Evolutionary conservation across 2,113 vertebrate species (phyloP).

Genomic region (Aptenodytes forsteri): DNA sequence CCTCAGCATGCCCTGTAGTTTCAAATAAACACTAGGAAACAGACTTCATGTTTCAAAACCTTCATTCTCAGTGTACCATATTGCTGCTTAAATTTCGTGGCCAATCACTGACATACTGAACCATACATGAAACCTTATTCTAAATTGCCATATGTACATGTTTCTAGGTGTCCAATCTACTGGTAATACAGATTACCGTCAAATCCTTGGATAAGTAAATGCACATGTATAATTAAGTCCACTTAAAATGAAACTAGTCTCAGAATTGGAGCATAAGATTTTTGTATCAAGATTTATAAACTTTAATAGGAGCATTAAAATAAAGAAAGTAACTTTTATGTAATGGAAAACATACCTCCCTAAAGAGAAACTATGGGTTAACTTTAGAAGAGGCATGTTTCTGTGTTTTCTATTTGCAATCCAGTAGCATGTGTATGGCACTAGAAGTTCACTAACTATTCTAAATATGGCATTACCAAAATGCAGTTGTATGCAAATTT

Average conservation of each 20-base stretch:
- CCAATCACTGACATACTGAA: background rate
- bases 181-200: background rate
- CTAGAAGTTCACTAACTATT: background rate
- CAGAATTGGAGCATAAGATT: background rate
- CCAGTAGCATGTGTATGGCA: background rate
- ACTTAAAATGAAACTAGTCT: background rate
- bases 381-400: background rate
- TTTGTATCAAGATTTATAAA: background rate
- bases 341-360: background rate
- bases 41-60: background rate
- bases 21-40: background rate
- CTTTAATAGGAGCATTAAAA: background rate
- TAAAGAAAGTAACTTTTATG: background rate
- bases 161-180: background rate
- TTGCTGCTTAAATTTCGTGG: background rate
- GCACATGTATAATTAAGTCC: background rate
- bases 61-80: background rate
- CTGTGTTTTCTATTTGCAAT: background rate
- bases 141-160: rapidly evolving
- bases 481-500: background rate
- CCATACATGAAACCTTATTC: background rate
- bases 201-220: background rate
- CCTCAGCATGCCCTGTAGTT: background rate
- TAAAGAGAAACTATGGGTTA: background rate
- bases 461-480: background rate